Conservation (phyloP, 1,140 invertebrate genomes). For the Chrysoperla carnea region DNA sequence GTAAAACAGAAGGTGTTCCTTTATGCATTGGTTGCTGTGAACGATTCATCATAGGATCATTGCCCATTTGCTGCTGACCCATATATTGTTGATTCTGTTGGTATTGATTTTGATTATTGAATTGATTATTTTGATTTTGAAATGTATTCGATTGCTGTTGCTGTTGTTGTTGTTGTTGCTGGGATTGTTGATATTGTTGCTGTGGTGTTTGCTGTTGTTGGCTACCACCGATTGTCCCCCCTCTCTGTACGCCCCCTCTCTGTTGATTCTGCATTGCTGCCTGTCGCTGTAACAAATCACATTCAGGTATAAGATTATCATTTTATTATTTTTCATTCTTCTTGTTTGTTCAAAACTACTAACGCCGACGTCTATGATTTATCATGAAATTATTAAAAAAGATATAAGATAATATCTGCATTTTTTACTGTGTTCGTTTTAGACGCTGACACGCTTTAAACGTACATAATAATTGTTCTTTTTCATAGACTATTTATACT, state of each 20-base stretch:
- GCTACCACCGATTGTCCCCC: constrained; percentile 22
- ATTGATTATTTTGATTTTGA: constrained; percentile 6
- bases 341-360: too few relatives aligned
- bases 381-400: too few relatives aligned
- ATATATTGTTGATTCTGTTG: constrained; percentile 10
- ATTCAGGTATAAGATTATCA: neutral
- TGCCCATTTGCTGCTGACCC: constrained; percentile 24
- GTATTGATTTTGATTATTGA: constrained; percentile 3
- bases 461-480: too few relatives aligned
- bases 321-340: too few relatives aligned
- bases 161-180: constrained; percentile 8
- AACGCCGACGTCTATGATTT: too few relatives aligned
- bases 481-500: too few relatives aligned
- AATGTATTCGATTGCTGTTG: constrained; percentile 7
- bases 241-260: constrained; percentile 23
- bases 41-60: constrained; percentile 19
- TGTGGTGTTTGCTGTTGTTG: constrained; percentile 3
- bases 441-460: too few relatives aligned
- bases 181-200: constrained; percentile 2
- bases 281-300: neutral
- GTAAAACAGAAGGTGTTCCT: constrained; percentile 38
- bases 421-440: too few relatives aligned
- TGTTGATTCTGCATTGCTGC: constrained; percentile 4
- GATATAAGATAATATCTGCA: too few relatives aligned
- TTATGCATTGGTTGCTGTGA: constrained; percentile 10